Conservation (phyloP, 2,888 invertebrate genomes). For the Microctonus hyperodae region DNA sequence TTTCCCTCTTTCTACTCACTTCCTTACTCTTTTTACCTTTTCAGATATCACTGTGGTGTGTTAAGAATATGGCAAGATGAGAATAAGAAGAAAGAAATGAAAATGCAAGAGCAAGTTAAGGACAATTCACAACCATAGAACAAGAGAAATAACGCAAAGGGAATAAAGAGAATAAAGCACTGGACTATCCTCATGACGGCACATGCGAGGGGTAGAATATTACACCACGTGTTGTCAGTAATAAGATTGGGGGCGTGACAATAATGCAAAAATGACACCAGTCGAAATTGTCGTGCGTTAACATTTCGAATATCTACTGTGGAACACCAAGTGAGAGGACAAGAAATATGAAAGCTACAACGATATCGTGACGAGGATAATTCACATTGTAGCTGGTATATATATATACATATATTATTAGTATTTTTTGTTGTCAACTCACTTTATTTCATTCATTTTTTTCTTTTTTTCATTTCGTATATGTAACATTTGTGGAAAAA, state of each 20-base stretch:
- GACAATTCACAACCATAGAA: too few relatives aligned
- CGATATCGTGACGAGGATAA: neutral
- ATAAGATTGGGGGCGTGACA: slow-evolving; percentile 61
- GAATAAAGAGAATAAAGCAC: slow-evolving; percentile 34
- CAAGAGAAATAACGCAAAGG: slow-evolving; percentile 26
- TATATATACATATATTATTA: too few relatives aligned
- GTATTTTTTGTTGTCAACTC: neutral
- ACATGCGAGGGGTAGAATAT: slow-evolving; percentile 51
- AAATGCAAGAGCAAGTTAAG: slow-evolving; percentile 8
- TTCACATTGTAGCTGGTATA: neutral
- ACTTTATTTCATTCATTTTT: neutral
- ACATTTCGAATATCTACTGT: neutral
- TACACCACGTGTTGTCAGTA: slow-evolving; percentile 61
- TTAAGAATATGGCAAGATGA: slow-evolving; percentile 45
- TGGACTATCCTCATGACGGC: slow-evolving; percentile 31
- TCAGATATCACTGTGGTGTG: slow-evolving; percentile 52
- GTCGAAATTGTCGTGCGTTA: slow-evolving; percentile 27
- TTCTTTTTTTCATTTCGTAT: neutral
- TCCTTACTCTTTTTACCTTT: too few relatives aligned
- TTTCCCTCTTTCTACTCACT: too few relatives aligned
- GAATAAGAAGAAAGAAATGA: slow-evolving; percentile 8
- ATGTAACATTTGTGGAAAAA: neutral
- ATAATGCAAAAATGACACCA: slow-evolving; percentile 57
- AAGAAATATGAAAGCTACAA: neutral
- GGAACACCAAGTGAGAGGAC: neutral